Evolutionary conservation across 2,797 vertebrate species (phyloP).

Genomic region (Crax fasciolata): DNA sequence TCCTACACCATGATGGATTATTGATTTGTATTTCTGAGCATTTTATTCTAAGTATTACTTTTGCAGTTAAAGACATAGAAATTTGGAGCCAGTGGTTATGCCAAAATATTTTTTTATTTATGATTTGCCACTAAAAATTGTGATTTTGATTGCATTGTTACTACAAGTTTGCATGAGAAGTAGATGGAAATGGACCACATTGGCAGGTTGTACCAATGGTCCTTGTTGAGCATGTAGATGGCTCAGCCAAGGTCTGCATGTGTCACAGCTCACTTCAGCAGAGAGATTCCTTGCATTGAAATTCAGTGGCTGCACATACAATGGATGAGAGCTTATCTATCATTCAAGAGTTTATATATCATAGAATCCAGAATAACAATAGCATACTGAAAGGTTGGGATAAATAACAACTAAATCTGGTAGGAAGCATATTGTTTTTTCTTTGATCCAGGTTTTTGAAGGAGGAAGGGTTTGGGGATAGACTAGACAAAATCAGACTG

Average conservation of each 20-base stretch:
- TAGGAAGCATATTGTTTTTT: not conserved
- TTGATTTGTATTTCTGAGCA: not conserved
- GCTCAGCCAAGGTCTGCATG: accelerated
- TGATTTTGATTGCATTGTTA: not conserved
- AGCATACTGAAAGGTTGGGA: not conserved
- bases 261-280: not conserved
- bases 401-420: not conserved
- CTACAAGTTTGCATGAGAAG: not conserved
- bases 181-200: accelerated
- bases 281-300: accelerated
- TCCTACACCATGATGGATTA: not conserved
- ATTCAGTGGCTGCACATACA: not conserved
- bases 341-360: not conserved
- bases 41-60: not conserved
- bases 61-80: not conserved
- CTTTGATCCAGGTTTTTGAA: not conserved
- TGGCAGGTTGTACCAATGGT: not conserved
- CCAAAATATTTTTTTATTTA: not conserved
- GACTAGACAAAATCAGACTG: not conserved
- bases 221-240: not conserved
- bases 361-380: not conserved
- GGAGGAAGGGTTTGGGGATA: not conserved
- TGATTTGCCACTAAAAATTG: not conserved
- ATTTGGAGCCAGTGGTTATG: not conserved
- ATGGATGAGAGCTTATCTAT: not conserved